Evolutionary conservation across 2,797 vertebrate species (phyloP).

Genomic region (Muraenolepis orangiensis): DNA sequence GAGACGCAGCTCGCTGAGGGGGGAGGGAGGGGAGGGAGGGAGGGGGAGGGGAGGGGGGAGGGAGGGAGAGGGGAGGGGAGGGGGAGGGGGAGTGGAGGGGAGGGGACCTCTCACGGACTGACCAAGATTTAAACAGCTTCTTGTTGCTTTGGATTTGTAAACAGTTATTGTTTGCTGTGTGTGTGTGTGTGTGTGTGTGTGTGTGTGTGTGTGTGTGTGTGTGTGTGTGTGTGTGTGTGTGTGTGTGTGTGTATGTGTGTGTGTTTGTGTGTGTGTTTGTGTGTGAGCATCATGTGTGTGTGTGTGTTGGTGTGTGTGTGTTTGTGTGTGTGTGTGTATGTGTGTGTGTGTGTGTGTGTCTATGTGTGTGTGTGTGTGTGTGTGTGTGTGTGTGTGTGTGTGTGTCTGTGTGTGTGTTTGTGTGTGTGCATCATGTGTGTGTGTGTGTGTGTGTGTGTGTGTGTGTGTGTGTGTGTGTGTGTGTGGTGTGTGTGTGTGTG

Average conservation of each 20-base stretch:
- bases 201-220: neutral
- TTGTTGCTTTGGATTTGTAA: conserved; percentile 2
- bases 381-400: neutral
- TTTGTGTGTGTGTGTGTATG: too few species aligned
- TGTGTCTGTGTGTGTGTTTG: too few species aligned
- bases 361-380: conserved; percentile 1
- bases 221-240: conserved; percentile 1
- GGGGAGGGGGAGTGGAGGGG: neutral
- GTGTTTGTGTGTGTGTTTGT: too few species aligned
- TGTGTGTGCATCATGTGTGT: conserved; percentile 8
- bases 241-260: neutral
- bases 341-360: neutral
- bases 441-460: neutral
- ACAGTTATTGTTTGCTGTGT: conserved; percentile 10
- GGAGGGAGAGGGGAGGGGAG: neutral
- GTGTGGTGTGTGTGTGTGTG: conserved; percentile 2
- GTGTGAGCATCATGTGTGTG: too few species aligned
- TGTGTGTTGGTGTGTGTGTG: too few species aligned
- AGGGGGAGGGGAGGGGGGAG: conserved; percentile 10
- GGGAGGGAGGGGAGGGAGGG: neutral
- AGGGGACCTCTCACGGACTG: too few species aligned
- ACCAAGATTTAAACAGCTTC: too few species aligned
- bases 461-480: neutral
- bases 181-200: neutral
- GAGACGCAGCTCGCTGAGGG: conserved; percentile 23